Evolutionary conservation across 2,888 invertebrate genomes (phyloP).

Genomic region (Leucophenga maculata): DNA sequence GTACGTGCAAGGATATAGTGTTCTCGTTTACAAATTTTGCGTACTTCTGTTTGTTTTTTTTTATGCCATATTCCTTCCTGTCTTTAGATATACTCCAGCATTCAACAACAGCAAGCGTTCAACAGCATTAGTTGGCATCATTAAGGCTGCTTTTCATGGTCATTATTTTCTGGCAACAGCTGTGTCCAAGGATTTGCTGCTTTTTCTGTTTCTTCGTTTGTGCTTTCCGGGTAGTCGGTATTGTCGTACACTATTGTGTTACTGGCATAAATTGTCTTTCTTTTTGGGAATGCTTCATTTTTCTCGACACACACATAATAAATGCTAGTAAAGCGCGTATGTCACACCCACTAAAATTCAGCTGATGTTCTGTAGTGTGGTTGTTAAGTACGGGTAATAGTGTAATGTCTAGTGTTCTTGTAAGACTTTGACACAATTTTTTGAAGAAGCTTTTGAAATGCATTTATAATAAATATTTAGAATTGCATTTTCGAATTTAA

Average conservation of each 20-base stretch:
- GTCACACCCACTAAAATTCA: slow-evolving; percentile 61
- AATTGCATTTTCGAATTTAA: too few relatives aligned
- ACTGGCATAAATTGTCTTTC: too few relatives aligned
- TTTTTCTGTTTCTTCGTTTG: neutral
- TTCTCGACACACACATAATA: slow-evolving; percentile 38
- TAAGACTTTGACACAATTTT: too few relatives aligned
- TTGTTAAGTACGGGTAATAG: too few relatives aligned
- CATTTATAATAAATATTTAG: too few relatives aligned
- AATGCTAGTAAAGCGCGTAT: slow-evolving; percentile 47
- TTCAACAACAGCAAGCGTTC: too few relatives aligned
- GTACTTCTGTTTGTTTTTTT: too few relatives aligned
- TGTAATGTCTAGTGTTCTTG: neutral
- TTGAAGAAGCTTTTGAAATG: too few relatives aligned
- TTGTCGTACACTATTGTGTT: too few relatives aligned
- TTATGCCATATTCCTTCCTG: too few relatives aligned
- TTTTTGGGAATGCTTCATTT: too few relatives aligned
- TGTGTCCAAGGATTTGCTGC: slow-evolving; percentile 55
- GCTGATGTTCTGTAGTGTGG: neutral
- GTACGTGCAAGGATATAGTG: slow-evolving; percentile 11
- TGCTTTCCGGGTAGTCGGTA: neutral
- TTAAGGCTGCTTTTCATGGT: slow-evolving; percentile 72
- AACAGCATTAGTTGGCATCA: slow-evolving; percentile 69
- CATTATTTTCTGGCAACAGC: slow-evolving; percentile 71
- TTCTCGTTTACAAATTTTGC: neutral
- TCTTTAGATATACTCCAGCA: too few relatives aligned